These are phyloP conservation scores for Axea sp. DNA, from an alignment of 2,888 invertebrate genomes.

Conservation along the genomic window DNA sequence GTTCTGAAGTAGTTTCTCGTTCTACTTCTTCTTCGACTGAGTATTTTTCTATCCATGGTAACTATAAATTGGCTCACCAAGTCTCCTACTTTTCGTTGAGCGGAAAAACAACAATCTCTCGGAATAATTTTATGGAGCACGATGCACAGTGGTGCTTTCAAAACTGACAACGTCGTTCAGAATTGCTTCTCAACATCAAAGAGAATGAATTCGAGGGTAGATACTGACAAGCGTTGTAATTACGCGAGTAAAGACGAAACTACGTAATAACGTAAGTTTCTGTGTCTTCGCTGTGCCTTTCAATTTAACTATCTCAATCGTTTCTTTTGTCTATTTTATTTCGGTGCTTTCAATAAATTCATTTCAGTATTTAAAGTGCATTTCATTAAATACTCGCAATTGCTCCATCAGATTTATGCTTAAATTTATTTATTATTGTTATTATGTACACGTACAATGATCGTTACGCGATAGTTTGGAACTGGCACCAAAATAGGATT, in stretches of 20 bases:
- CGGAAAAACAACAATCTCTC: constrained; percentile 20
- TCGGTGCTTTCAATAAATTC: too few species aligned
- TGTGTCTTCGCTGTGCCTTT: constrained; percentile 14
- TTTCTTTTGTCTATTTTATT: too few species aligned
- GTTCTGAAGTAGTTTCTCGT: too few species aligned
- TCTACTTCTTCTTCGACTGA: neutral
- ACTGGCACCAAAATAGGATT: constrained; percentile 53
- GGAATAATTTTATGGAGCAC: constrained; percentile 23
- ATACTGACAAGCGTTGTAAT: constrained; percentile 50
- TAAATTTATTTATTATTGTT: too few species aligned
- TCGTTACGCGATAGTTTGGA: constrained; percentile 37
- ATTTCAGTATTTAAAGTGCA: too few species aligned
- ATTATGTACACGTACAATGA: constrained; percentile 19
- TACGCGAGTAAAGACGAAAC: constrained; percentile 45
- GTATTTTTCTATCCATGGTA: neutral
- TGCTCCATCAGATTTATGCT: too few species aligned
- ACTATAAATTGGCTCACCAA: constrained; percentile 11
- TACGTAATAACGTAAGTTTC: constrained; percentile 42
- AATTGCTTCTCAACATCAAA: constrained; percentile 47
- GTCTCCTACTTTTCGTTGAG: constrained; percentile 10
- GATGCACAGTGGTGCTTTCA: constrained; percentile 15
- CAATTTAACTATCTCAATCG: constrained; percentile 24
- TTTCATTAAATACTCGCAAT: too few species aligned
- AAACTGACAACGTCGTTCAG: constrained; percentile 50
- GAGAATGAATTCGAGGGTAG: constrained; percentile 29